Evolutionary conservation across 2,888 invertebrate genomes (phyloP), one percentile per base, ranked within the genome.

Genomic region (Hipparchia sbordonii): DNA sequence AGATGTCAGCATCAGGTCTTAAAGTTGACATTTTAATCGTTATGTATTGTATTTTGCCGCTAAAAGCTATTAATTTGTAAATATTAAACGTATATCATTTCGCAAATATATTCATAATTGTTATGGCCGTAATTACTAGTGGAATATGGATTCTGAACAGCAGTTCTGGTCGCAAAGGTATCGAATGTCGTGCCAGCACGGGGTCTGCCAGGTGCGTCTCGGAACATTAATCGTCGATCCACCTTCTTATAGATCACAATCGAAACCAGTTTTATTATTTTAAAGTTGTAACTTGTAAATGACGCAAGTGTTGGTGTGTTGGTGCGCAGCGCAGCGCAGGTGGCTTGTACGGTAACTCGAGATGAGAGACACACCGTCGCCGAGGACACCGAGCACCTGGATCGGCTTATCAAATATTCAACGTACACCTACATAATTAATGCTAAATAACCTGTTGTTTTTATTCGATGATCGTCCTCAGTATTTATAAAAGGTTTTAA

Each of bases 251-350:
- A 90, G 92, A 93, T 93, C 89, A 92, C 89, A 91, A 93, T 93
- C 92, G 86, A 81, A 92, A 93, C 93, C 90, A 83, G 93, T 93
- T 93, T 90, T 89, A 90, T 91, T 92, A 92, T 93, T 93, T 93
- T 92, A 90, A 91, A 91, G 91, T 83, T 82, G 83, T 84, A 83
- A 82, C 82, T 89, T 89, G 90, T 90, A 91, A 91, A 92, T 93
- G 93, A 93, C 93, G 92, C 92, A 93, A 93, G 92, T 91, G 86
- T 84, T 80, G 86, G 84, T 86, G 86, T 85, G 39, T 39, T 39
- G 84, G 48, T 6, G 48, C 7, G 48, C 1, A 23, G 85, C 80
- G 74, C 39, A 39, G 39, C 87, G 88, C 91, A 90, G 92, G 91
- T 91, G 91, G 87, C 75, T 87, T 83, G 84, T 86, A 88, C 87